Conservation (phyloP, 2,113 vertebrate species). For the Podarcis raffonei region DNA sequence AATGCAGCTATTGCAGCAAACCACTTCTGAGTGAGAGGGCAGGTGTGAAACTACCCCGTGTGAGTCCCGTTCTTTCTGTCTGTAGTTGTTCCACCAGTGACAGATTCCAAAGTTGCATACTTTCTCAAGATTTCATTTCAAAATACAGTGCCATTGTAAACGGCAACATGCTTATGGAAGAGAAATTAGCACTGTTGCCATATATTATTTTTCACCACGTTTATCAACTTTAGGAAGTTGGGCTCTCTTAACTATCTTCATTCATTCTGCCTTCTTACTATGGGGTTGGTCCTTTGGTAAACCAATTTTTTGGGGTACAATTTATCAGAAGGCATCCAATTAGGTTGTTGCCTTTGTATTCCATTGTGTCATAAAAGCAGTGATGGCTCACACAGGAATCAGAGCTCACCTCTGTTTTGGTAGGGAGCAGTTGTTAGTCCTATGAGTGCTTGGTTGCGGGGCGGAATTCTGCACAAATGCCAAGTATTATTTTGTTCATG, state of each 20-base stretch:
- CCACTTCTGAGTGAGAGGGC: not conserved
- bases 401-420: rapidly evolving
- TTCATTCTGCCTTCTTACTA: not conserved
- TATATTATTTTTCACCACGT: not conserved
- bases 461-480: not conserved
- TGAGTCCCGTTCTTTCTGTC: not conserved
- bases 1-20: not conserved
- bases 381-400: rapidly evolving
- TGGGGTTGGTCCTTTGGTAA: not conserved
- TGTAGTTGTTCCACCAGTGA: not conserved
- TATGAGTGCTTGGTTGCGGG: not conserved
- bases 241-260: not conserved
- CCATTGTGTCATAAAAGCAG: rapidly evolving
- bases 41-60: not conserved
- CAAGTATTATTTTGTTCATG: not conserved
- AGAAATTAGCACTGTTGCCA: not conserved
- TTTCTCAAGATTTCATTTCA: not conserved
- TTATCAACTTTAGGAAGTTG: not conserved
- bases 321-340: not conserved
- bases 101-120: not conserved
- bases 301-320: not conserved
- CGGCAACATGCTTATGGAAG: not conserved
- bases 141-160: not conserved
- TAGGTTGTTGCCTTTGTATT: not conserved
- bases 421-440: not conserved